These are phyloP conservation scores for Leptosomus discolor DNA, from an alignment of 2,113 vertebrate species.

Conservation along the genomic window DNA sequence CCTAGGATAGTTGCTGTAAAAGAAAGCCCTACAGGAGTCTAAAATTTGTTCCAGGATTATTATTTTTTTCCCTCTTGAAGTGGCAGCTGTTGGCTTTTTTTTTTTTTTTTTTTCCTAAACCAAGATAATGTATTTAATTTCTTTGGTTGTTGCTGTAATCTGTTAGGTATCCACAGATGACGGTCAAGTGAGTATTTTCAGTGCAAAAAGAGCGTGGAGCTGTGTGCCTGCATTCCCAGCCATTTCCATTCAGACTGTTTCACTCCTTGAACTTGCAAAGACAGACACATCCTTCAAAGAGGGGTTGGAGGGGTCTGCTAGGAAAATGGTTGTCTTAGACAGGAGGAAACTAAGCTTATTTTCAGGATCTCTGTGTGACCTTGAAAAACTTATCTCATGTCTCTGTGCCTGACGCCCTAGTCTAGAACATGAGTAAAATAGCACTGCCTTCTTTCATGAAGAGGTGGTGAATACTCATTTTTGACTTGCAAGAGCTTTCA, in stretches of 20 bases:
- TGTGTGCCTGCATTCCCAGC: not conserved
- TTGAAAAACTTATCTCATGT: not conserved
- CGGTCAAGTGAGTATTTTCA: not conserved
- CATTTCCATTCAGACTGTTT: not conserved
- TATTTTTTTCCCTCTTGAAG: not conserved
- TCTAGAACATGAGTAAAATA: not conserved
- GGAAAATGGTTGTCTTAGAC: not conserved
- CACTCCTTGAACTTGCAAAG: not conserved
- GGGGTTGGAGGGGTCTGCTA: not conserved
- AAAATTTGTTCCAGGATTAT: not conserved
- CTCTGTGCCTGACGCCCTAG: not conserved
- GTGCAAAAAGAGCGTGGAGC: not conserved
- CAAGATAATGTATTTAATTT: not conserved
- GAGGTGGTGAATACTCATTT: not conserved
- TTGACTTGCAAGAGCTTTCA: not conserved
- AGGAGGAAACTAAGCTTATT: not conserved
- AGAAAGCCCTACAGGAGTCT: not conserved
- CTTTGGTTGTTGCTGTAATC: not conserved
- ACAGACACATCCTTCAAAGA: not conserved
- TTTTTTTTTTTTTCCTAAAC: not conserved
- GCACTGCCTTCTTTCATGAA: not conserved
- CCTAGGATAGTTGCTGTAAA: conserved; percentile 7
- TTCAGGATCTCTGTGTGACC: not conserved
- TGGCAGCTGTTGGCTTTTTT: not conserved
- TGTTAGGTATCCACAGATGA: not conserved